Conservation (phyloP, 2,888 invertebrate species). For the Kuschelorhynchus macadamiae region DNA sequence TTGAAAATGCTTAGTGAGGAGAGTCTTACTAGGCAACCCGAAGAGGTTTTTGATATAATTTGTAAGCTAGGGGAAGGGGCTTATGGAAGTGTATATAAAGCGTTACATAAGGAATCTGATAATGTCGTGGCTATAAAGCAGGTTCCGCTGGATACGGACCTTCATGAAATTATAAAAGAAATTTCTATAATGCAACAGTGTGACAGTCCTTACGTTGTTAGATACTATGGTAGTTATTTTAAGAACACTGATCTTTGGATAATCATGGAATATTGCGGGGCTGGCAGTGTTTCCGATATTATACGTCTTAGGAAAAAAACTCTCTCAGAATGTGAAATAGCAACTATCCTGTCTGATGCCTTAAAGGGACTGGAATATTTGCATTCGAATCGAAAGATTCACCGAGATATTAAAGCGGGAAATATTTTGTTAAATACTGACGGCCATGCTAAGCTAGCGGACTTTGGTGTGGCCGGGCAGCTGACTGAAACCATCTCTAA, state of each 20-base stretch:
- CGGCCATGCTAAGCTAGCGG: constrained; percentile 98
- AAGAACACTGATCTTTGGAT: constrained; percentile 99
- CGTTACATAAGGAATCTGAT: constrained; percentile 97
- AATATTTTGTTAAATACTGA: constrained; percentile 98
- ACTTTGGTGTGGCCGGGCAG: constrained; percentile 99
- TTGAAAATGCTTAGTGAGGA: constrained; percentile 96
- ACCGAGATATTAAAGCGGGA: constrained; percentile 79
- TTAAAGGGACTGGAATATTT: constrained; percentile 59
- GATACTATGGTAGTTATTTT: constrained; percentile 99
- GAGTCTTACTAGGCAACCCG: constrained; percentile 96
- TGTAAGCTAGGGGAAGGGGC: constrained; percentile 99
- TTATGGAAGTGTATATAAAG: constrained; percentile 98
- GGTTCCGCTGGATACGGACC: constrained; percentile 98
- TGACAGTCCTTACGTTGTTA: constrained; percentile 98
- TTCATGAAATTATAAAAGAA: constrained; percentile 99
- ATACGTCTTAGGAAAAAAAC: constrained; percentile 95
- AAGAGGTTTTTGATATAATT: constrained; percentile 99
- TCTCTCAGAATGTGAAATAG: constrained; percentile 58
- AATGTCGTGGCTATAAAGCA: constrained; percentile 97
- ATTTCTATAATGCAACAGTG: constrained; percentile 99
- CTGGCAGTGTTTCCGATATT: constrained; percentile 98
- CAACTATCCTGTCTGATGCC: constrained; percentile 58
- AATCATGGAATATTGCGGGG: constrained; percentile 99
- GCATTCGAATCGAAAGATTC: constrained; percentile 59
- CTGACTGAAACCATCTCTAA: constrained; percentile 79